These are phyloP conservation scores for Maconellicoccus hirsutus DNA, from an alignment of 1,140 invertebrate genomes.

Conservation along the genomic window DNA sequence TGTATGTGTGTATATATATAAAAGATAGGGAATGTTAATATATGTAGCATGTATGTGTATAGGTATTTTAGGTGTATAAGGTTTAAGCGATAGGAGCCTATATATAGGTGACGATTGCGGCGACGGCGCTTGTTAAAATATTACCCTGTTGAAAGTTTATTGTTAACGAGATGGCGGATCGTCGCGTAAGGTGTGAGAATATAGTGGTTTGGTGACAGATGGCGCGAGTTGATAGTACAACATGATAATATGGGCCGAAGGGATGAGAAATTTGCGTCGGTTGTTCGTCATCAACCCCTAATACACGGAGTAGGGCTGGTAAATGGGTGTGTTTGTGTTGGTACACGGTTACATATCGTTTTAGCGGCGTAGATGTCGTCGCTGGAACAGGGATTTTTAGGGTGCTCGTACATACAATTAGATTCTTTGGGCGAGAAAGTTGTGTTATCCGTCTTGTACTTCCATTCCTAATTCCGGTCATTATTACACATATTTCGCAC, in stretches of 20 bases:
- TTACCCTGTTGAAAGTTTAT: constrained; percentile 19
- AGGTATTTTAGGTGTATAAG: not conserved
- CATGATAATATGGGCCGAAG: not conserved
- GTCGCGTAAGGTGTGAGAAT: not conserved
- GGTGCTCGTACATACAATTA: too few species aligned
- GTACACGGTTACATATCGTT: too few species aligned
- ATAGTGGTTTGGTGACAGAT: constrained; percentile 14
- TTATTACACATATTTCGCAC: not conserved
- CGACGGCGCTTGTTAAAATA: not conserved
- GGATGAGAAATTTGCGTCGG: not conserved
- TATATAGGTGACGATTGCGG: not conserved
- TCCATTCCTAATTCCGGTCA: not conserved
- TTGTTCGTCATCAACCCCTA: too few species aligned
- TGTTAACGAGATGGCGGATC: not conserved
- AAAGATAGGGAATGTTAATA: not conserved
- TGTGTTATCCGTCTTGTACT: not conserved
- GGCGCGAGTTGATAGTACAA: constrained; percentile 17
- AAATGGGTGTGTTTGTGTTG: too few species aligned
- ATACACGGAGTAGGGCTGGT: too few species aligned
- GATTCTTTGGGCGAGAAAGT: not conserved
- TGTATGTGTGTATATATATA: too few species aligned
- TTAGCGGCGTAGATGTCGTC: not conserved
- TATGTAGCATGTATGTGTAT: not conserved
- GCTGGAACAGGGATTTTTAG: too few species aligned
- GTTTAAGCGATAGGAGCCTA: not conserved